Conservation (phyloP, 2,888 invertebrate species). For the Chouioia cunea region DNA sequence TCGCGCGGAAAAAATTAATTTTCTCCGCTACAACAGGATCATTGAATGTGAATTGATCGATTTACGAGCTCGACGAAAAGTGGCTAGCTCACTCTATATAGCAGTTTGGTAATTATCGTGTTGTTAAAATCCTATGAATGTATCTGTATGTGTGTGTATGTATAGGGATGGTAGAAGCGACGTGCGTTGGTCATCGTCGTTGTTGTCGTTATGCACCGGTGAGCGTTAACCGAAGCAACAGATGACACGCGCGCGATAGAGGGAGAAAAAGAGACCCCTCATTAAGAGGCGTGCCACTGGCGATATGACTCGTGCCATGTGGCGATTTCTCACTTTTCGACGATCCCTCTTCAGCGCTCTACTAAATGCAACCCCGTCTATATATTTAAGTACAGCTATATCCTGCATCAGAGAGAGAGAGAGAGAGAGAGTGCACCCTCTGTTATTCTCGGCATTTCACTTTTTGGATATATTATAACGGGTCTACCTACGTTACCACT, state of each 20-base stretch:
- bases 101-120: slow-evolving; percentile 41
- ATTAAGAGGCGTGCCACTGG: slow-evolving; percentile 40
- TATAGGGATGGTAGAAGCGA: background rate
- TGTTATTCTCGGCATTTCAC: no score
- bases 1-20: slow-evolving; percentile 32
- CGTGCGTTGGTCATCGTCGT: background rate
- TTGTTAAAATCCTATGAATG: slow-evolving; percentile 48
- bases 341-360: background rate
- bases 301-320: slow-evolving; percentile 44
- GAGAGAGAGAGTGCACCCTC: no score
- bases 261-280: slow-evolving; percentile 40
- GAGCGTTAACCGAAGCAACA: slow-evolving; percentile 47
- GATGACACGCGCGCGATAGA: slow-evolving; percentile 45
- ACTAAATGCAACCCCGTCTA: background rate
- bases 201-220: slow-evolving; percentile 30
- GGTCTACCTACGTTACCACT: no score
- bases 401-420: no score
- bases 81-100: background rate
- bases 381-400: no score
- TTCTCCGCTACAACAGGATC: background rate
- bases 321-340: slow-evolving; percentile 47
- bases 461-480: no score
- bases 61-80: slow-evolving; percentile 28
- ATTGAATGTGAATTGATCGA: slow-evolving; percentile 25
- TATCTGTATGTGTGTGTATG: no score